Conservation (phyloP, 2,113 vertebrate species). For the Charadrius vociferus region DNA sequence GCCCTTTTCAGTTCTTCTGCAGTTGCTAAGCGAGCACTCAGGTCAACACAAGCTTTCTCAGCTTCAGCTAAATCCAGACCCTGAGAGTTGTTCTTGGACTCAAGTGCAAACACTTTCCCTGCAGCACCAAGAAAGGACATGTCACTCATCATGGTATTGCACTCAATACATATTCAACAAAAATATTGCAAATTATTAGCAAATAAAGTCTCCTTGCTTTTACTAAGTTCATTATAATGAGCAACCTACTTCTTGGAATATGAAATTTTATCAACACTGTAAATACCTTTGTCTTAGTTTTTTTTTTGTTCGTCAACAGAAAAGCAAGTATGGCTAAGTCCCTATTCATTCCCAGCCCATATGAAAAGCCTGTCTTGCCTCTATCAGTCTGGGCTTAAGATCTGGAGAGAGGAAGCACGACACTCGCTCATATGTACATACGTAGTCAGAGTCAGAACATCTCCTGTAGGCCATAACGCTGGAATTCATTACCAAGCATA, state of each 20-base stretch:
- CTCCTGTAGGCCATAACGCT: background rate
- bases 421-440: background rate
- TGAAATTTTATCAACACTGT: background rate
- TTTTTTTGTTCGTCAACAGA: background rate
- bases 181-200: background rate
- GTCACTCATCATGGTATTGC: background rate
- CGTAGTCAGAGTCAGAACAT: background rate
- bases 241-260: background rate
- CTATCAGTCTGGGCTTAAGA: background rate
- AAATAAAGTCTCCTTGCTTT: background rate
- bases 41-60: conserved; percentile 77
- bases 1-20: conserved; percentile 83
- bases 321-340: background rate
- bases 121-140: conserved; percentile 46
- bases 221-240: background rate
- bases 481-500: background rate
- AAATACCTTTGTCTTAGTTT: background rate
- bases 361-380: background rate
- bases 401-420: background rate
- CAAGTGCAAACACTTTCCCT: conserved; percentile 89
- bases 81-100: conserved; percentile 79
- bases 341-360: background rate
- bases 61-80: conserved; percentile 77
- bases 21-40: conserved; percentile 83
- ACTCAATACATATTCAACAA: background rate